Evolutionary conservation across 30 jellyfish, hydroid and myxozoan genomes (phyloP), one percentile per base, ranked within the genome.

Genomic region (Aurelia sp.): DNA sequence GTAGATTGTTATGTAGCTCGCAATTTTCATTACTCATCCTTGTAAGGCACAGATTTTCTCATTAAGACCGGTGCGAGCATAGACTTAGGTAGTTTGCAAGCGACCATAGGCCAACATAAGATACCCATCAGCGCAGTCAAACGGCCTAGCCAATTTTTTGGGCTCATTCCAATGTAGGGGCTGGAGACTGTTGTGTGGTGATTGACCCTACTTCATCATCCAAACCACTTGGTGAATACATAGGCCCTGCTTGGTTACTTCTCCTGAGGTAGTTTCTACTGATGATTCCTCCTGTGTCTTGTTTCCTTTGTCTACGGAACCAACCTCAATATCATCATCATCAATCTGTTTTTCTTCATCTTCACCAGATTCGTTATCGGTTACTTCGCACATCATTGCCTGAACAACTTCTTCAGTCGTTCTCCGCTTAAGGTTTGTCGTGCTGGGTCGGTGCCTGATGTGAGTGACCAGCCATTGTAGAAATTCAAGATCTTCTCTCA

Each of bases 141-240:
- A n/a, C n/a, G n/a, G n/a, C n/a, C n/a, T n/a, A n/a, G n/a, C n/a
- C n/a, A n/a, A n/a, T n/a, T n/a, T n/a, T n/a, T n/a, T 27, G 33
- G 22, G 55, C 51, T 7, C 8, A 22, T 44, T 44, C 55, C 55
- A 44, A 44, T 16, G 9, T 9, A 67, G 78, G 78, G 5, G 78
- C 78, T 67, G 78, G 78, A n/a, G 78, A 10, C 51, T 4, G 51
- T n/a, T 4, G 51, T n/a, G 51, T 22, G 33, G 78, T 30, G 51
- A 67, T n/a, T n/a, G 44, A 67, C n/a, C 44, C 15, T 19, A n/a
- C 78, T 67, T 67, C 78, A 66, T 66, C 51, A 67, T 30, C 78
- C 58, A 67, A 67, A 35, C n/a, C 13, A 67, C 18, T 44, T 7
- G 55, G 55, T 0, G 55, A 44, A 44, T 44, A 44, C 9, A 13